Percentiles rank a stretch among this genome's conserved stretches.
Evolutionary conservation across 2,113 vertebrate genomes (phyloP).

Genomic region (Thalassoma bifasciatum): DNA sequence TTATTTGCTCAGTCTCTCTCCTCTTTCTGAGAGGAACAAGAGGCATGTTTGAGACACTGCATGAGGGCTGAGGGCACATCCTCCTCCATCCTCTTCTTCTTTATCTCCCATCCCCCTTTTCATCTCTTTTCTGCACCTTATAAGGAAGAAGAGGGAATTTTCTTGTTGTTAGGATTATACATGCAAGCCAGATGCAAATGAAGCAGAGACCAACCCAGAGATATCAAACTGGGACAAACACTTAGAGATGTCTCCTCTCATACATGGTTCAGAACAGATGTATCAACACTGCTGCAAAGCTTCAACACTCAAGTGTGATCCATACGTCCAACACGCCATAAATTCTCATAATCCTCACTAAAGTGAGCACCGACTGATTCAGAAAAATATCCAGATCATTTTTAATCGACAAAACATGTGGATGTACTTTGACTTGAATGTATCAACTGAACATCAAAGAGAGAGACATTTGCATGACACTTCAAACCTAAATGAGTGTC

Average conservation of each 20-base stretch:
- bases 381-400: too few relatives aligned
- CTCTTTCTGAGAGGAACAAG: conserved; percentile 70
- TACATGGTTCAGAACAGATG: neutral
- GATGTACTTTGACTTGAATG: too few relatives aligned
- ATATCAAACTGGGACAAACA: conserved; percentile 52
- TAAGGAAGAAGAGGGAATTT: conserved; percentile 50
- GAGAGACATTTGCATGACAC: too few relatives aligned
- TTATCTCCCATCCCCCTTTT: conserved; percentile 62
- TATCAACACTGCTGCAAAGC: too few relatives aligned
- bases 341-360: too few relatives aligned
- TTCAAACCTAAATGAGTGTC: too few relatives aligned
- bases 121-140: conserved; percentile 53
- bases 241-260: conserved; percentile 1
- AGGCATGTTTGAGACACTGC: conserved; percentile 72
- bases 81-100: conserved; percentile 61
- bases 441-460: too few relatives aligned
- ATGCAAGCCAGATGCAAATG: conserved; percentile 64
- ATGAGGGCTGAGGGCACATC: conserved; percentile 79
- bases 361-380: too few relatives aligned
- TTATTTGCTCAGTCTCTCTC: conserved; percentile 81
- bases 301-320: too few relatives aligned
- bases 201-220: conserved; percentile 42
- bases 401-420: too few relatives aligned
- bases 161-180: conserved; percentile 55
- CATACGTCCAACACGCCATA: too few relatives aligned